A percentile compares a stretch with the other conserved stretches of the same genome.
Evolutionary conservation across 2,797 vertebrate genomes (phyloP).

Genomic region (Babyrousa celebensis): DNA sequence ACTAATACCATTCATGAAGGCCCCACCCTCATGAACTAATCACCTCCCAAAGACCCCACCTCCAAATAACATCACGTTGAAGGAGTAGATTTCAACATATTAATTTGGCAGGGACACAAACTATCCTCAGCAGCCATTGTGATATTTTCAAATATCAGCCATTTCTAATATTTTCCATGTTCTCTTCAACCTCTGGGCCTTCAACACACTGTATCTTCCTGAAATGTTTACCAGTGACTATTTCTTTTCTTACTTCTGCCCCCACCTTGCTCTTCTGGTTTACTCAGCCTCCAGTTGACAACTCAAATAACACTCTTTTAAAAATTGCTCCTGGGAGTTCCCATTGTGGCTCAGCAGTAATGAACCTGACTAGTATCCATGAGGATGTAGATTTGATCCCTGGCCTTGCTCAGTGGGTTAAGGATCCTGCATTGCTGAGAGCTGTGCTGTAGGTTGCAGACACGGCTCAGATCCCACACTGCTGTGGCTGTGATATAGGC

Average conservation of each 20-base stretch:
- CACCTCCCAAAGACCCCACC: not conserved
- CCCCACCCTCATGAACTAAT: not conserved
- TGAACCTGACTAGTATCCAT: too few species aligned
- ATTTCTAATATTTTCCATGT: not conserved
- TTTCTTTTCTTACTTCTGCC: not conserved
- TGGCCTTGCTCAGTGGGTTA: too few species aligned
- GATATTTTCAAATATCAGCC: not conserved
- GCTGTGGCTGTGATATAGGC: too few species aligned
- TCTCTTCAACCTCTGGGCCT: slow-evolving; percentile 31
- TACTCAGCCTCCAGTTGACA: too few species aligned
- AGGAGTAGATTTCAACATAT: not conserved
- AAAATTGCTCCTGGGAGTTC: too few species aligned
- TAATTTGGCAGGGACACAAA: not conserved
- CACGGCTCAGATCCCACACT: too few species aligned
- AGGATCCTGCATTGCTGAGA: too few species aligned
- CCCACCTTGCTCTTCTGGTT: not conserved
- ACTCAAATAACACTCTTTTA: too few species aligned
- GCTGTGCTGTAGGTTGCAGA: too few species aligned
- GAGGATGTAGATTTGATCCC: too few species aligned
- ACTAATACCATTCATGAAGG: not conserved
- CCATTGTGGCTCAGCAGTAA: too few species aligned
- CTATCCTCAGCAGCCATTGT: not conserved
- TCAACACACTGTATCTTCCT: not conserved
- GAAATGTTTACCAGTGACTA: not conserved
- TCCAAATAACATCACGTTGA: not conserved